Conservation (phyloP, 2,113 vertebrate genomes). For the Cygnus atratus region DNA sequence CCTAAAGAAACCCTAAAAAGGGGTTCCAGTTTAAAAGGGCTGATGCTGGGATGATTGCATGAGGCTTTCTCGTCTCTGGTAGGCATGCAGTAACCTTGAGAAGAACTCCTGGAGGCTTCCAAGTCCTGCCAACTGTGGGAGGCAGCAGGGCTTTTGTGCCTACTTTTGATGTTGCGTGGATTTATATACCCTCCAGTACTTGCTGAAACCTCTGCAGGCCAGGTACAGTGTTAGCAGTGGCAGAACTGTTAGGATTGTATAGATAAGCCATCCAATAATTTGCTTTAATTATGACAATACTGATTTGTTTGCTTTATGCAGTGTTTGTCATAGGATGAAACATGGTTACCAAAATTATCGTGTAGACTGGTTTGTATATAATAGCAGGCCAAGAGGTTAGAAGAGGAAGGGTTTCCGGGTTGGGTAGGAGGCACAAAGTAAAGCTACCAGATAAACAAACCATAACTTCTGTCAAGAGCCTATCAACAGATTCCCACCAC, state of each 20-base stretch:
- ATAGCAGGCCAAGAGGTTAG: slow-evolving; percentile 50
- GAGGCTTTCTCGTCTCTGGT: not conserved
- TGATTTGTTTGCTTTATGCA: slow-evolving; percentile 25
- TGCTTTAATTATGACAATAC: slow-evolving; percentile 33
- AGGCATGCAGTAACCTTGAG: not conserved
- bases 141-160: fast-evolving
- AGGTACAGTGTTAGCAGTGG: not conserved
- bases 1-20: not conserved
- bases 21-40: not conserved
- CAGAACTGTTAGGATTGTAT: slow-evolving; percentile 8
- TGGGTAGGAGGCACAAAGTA: slow-evolving; percentile 44
- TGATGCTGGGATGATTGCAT: not conserved
- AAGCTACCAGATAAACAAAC: slow-evolving; percentile 62
- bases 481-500: slow-evolving; percentile 50
- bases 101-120: not conserved
- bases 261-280: slow-evolving; percentile 13
- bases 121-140: not conserved
- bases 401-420: slow-evolving; percentile 42
- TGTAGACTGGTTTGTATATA: slow-evolving; percentile 48
- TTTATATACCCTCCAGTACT: not conserved
- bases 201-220: not conserved
- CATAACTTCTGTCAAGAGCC: slow-evolving; percentile 59
- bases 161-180: not conserved
- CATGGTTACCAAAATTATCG: slow-evolving; percentile 38
- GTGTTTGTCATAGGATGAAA: slow-evolving; percentile 55